These are phyloP conservation scores for Physeter macrocephalus DNA, from an alignment of 2,113 vertebrate species.

Conservation along the genomic window DNA sequence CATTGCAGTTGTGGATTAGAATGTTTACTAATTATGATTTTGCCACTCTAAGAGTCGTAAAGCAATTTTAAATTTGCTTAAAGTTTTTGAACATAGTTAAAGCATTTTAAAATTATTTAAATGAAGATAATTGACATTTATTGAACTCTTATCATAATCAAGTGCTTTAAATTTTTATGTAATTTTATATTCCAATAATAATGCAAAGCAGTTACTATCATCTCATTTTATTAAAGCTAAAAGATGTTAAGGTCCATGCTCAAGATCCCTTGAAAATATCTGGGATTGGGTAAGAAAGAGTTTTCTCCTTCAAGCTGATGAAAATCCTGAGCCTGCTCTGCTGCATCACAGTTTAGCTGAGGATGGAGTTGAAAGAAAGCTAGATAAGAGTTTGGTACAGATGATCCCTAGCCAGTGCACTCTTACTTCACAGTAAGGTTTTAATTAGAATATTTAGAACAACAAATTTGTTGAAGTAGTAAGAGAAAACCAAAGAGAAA, in stretches of 20 bases:
- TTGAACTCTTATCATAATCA: background rate
- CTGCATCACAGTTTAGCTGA: background rate
- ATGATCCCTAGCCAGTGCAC: background rate
- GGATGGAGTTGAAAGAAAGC: background rate
- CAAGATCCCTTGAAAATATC: background rate
- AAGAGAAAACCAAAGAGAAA: background rate
- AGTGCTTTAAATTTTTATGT: background rate
- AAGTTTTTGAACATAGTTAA: background rate
- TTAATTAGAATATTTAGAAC: background rate
- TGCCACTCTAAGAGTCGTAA: background rate
- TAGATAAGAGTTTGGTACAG: background rate
- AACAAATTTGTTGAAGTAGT: background rate
- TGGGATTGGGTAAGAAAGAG: background rate
- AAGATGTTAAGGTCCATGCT: background rate
- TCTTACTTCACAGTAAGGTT: background rate
- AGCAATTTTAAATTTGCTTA: conserved; percentile 2
- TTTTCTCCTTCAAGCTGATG: background rate
- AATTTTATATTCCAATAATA: background rate
- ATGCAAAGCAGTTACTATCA: background rate
- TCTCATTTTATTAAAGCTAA: background rate
- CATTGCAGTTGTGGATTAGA: background rate
- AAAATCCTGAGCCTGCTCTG: background rate
- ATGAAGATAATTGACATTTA: background rate
- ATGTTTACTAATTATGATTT: background rate
- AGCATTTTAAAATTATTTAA: background rate